Percentiles rank a stretch among this genome's conserved stretches.
Evolutionary conservation across 1,140 invertebrate species (phyloP).

Genomic region (Thaumetopoea pityocampa): DNA sequence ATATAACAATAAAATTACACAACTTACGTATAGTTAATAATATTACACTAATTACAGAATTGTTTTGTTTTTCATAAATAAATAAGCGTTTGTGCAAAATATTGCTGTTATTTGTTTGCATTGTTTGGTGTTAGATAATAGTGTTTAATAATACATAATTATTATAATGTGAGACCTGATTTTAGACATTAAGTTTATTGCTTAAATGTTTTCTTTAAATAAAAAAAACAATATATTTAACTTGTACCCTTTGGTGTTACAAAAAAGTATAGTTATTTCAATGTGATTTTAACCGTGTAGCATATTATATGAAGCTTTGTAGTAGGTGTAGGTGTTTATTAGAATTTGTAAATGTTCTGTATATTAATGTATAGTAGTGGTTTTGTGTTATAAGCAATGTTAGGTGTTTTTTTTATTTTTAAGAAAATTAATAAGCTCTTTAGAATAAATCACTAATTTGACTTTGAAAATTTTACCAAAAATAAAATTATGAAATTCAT

Average conservation of each 20-base stretch:
- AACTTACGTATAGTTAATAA: too few relatives aligned
- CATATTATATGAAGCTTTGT: conserved; percentile 20
- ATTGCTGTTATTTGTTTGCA: conserved; percentile 46
- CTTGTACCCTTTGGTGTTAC: conserved; percentile 24
- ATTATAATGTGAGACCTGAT: conserved; percentile 33
- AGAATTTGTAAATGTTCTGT: conserved; percentile 28
- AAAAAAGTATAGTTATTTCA: conserved; percentile 16
- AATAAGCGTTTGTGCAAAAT: conserved; percentile 43
- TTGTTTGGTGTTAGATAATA: conserved; percentile 54
- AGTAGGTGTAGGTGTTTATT: conserved; percentile 20
- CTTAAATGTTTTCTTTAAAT: too few relatives aligned
- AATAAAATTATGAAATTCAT: not conserved
- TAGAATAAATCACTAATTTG: conserved; percentile 22
- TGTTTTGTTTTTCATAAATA: conserved; percentile 10
- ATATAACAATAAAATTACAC: conserved; percentile 31
- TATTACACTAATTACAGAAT: conserved; percentile 3
- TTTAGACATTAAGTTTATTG: conserved; percentile 26
- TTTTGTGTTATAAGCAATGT: conserved; percentile 45
- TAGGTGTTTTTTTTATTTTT: conserved; percentile 38
- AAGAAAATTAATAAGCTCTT: conserved; percentile 38
- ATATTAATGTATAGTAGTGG: conserved; percentile 31
- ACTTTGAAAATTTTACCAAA: conserved; percentile 5
- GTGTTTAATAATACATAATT: conserved; percentile 11
- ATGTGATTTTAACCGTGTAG: conserved; percentile 17
- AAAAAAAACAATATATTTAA: conserved; percentile 16